These are phyloP conservation scores for Icerya purchasi DNA, from an alignment of 2,888 invertebrate species.

Conservation along the genomic window DNA sequence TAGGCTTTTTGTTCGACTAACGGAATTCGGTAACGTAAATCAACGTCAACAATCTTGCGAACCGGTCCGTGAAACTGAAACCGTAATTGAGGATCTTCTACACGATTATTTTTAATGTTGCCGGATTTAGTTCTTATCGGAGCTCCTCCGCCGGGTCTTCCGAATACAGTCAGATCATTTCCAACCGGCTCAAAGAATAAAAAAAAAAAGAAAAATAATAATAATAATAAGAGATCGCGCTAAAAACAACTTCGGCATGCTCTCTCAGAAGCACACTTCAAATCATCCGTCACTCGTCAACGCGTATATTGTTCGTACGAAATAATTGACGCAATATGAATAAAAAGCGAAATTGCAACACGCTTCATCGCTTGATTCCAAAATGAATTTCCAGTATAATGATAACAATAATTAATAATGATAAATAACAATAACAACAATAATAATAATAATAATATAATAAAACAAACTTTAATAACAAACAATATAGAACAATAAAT, in stretches of 20 bases:
- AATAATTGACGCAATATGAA: too few relatives aligned
- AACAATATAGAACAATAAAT: too few relatives aligned
- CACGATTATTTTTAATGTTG: constrained; percentile 24
- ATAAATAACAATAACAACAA: neutral
- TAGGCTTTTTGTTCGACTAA: constrained; percentile 33
- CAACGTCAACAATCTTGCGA: constrained; percentile 43
- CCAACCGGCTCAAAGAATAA: constrained; percentile 7
- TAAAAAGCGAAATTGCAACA: too few relatives aligned
- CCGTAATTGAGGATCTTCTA: constrained; percentile 40
- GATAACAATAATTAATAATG: neutral
- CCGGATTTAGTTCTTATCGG: constrained; percentile 28
- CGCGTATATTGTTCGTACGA: too few relatives aligned
- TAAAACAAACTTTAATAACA: too few relatives aligned
- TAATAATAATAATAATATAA: neutral
- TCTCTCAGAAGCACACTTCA: too few relatives aligned
- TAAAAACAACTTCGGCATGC: too few relatives aligned
- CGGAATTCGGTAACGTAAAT: constrained; percentile 40
- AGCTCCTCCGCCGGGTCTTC: constrained; percentile 50
- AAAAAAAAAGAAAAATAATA: neutral
- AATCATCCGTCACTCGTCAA: too few relatives aligned
- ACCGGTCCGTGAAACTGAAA: constrained; percentile 36
- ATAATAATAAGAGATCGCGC: neutral
- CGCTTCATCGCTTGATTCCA: too few relatives aligned
- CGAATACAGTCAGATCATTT: constrained; percentile 25
- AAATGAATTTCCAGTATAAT: too few relatives aligned